Evolutionary conservation across 2,113 vertebrate genomes (phyloP).

Genomic region (Prunella fulvescens): DNA sequence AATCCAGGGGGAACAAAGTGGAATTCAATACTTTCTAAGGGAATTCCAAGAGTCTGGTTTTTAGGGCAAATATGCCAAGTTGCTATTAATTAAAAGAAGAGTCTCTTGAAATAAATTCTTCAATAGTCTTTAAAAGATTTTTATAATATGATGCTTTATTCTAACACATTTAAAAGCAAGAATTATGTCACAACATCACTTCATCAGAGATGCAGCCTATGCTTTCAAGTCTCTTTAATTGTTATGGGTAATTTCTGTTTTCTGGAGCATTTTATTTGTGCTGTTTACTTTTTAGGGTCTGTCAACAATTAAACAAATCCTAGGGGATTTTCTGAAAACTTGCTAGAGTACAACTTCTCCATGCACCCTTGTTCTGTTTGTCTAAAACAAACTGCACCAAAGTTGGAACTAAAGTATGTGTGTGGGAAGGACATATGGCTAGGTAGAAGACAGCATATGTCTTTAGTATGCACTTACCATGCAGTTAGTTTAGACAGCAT

Average conservation of each 20-base stretch:
- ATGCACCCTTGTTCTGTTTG: not conserved
- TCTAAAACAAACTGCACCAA: not conserved
- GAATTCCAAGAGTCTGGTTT: not conserved
- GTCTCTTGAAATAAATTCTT: not conserved
- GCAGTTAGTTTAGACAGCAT: conserved; percentile 51
- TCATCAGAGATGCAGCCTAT: not conserved
- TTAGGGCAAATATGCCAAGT: not conserved
- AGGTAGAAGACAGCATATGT: conserved; percentile 51
- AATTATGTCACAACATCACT: not conserved
- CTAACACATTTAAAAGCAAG: not conserved
- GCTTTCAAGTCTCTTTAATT: not conserved
- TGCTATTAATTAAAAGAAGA: not conserved
- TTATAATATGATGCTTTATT: not conserved
- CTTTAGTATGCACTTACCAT: conserved; percentile 51
- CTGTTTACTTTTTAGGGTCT: not conserved
- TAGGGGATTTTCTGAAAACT: not conserved
- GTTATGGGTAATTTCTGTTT: not conserved
- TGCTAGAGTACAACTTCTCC: not conserved
- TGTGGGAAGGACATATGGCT: conserved; percentile 57
- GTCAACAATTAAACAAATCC: not conserved
- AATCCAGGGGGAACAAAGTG: not conserved
- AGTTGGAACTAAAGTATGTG: not conserved
- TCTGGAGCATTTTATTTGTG: conserved; percentile 10
- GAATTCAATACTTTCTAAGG: not conserved
- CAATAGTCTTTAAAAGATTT: not conserved